Percentiles rank a stretch among this genome's conserved stretches.
Conservation (phyloP, 2,888 invertebrate species). For the Augiades crinisus region DNA sequence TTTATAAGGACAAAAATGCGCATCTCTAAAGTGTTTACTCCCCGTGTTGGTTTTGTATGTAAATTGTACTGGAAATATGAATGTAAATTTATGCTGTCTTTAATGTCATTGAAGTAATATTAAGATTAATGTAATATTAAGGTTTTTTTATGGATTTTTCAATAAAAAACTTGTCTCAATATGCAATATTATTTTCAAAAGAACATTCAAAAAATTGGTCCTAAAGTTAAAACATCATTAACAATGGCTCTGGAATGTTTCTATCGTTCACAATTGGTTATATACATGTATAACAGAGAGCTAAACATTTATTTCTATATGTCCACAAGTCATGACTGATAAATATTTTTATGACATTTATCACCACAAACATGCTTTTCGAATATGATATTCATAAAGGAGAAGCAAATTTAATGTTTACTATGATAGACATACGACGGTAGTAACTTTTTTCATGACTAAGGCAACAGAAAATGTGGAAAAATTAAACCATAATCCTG, state of each 20-base stretch:
- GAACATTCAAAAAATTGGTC: slow-evolving; percentile 81
- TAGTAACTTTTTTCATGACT: slow-evolving; percentile 28
- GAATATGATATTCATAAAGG: slow-evolving; percentile 27
- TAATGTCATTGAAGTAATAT: no score
- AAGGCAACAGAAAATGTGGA: slow-evolving; percentile 40
- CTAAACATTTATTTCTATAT: slow-evolving; percentile 42
- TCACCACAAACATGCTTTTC: slow-evolving; percentile 34
- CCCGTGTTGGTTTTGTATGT: no score
- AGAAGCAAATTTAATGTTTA: slow-evolving; percentile 27
- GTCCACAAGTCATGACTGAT: slow-evolving; percentile 31
- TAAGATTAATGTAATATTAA: not conserved
- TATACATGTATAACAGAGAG: slow-evolving; percentile 62
- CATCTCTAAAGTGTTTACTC: slow-evolving; percentile 65
- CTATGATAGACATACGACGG: slow-evolving; percentile 20
- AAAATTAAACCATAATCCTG: slow-evolving; percentile 60
- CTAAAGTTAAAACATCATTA: slow-evolving; percentile 79
- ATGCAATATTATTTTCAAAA: slow-evolving; percentile 81
- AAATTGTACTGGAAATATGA: no score
- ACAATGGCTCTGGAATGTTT: slow-evolving; percentile 81
- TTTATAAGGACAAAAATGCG: no score
- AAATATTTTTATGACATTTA: slow-evolving; percentile 30
- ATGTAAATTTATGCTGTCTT: no score
- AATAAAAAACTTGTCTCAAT: slow-evolving; percentile 60
- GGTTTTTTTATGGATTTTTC: slow-evolving; percentile 28
- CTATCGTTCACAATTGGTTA: slow-evolving; percentile 66